Conservation (phyloP, 2,113 vertebrate species). For the Fukomys damarensis region DNA sequence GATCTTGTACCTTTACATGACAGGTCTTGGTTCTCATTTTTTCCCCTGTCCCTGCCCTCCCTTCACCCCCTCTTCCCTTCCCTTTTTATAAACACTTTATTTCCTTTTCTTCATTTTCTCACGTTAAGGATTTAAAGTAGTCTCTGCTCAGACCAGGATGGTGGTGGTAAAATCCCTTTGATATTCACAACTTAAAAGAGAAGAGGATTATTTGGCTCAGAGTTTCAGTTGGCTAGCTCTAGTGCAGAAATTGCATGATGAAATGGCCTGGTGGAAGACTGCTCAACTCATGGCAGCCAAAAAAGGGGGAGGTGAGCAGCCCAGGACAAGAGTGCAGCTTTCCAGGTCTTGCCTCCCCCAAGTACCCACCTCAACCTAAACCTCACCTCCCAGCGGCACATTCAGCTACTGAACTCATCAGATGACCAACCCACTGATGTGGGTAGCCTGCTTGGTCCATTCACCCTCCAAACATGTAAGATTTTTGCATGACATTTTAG, state of each 20-base stretch:
- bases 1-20: too few relatives aligned
- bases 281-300: background rate
- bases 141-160: background rate
- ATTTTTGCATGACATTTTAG: background rate
- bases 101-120: too few relatives aligned
- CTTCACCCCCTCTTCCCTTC: too few relatives aligned
- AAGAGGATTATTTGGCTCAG: background rate
- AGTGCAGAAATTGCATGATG: background rate
- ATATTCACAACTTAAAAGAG: background rate
- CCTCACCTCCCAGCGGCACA: background rate
- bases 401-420: background rate
- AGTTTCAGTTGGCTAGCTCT: background rate
- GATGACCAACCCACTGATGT: background rate
- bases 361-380: too few relatives aligned
- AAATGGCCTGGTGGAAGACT: background rate
- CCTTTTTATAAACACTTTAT: too few relatives aligned
- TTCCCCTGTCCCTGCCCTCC: too few relatives aligned
- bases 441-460: background rate
- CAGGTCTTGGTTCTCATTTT: too few relatives aligned
- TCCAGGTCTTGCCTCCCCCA: background rate
- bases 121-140: background rate
- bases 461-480: background rate
- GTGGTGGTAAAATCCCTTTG: background rate
- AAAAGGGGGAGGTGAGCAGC: background rate
- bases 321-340: background rate